These are phyloP conservation scores for Chelonus formosanus DNA, from an alignment of 2,888 invertebrate genomes.

Conservation along the genomic window DNA sequence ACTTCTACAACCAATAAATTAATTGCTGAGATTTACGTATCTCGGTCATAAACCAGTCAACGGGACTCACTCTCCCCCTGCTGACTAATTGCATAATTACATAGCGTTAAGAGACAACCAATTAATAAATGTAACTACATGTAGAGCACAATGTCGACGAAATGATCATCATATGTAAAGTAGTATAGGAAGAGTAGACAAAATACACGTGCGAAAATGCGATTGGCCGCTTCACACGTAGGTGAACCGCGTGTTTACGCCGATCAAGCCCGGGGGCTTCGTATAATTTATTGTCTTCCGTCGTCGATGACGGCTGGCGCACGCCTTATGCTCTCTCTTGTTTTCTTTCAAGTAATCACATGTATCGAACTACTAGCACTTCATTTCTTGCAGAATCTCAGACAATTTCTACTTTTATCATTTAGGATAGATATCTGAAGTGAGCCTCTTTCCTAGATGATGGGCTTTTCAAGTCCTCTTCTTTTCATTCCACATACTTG, in stretches of 20 bases:
- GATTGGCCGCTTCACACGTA: slow-evolving; percentile 23
- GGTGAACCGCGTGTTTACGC: slow-evolving; percentile 28
- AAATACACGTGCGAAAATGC: slow-evolving; percentile 24
- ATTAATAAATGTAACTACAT: slow-evolving; percentile 48
- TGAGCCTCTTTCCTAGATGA: no score
- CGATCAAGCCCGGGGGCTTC: slow-evolving; percentile 46
- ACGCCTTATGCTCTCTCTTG: slow-evolving; percentile 43
- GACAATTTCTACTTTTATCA: neutral
- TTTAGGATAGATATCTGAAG: no score
- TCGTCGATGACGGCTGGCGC: slow-evolving; percentile 55
- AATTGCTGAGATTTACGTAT: slow-evolving; percentile 63
- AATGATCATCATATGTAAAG: slow-evolving; percentile 20
- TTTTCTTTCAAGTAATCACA: slow-evolving; percentile 30
- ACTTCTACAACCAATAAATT: slow-evolving; percentile 55
- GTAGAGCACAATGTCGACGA: slow-evolving; percentile 43
- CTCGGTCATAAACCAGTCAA: slow-evolving; percentile 61
- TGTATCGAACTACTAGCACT: neutral
- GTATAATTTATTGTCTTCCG: slow-evolving; percentile 58
- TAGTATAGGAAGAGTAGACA: slow-evolving; percentile 2
- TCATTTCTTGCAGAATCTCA: neutral
- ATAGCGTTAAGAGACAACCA: slow-evolving; percentile 58
- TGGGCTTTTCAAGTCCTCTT: no score
- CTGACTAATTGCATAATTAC: slow-evolving; percentile 63
- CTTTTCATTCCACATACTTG: no score
- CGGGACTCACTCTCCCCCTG: slow-evolving; percentile 44